phyloP scores from a whole-genome alignment of 2,113 vertebrate genomes.

The Rhinogobius similis region DNA sequence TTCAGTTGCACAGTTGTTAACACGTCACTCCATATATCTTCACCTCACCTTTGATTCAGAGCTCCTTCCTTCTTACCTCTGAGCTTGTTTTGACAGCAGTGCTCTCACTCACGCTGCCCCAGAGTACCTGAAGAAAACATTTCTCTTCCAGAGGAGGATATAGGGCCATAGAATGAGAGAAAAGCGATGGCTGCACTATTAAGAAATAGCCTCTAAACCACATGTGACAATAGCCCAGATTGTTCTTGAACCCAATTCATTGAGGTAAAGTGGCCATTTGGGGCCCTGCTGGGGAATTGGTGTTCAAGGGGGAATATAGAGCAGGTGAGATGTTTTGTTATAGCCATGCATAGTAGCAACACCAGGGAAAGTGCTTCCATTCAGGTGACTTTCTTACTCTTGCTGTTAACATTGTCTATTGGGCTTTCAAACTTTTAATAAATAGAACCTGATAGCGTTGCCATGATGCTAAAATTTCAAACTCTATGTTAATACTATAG shows the following conservation, averaged over 20 bases:
- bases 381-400: background rate
- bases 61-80: constrained; percentile 1
- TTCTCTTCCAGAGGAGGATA: constrained; percentile 53
- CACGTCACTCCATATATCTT: constrained; percentile 30
- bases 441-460: too few relatives aligned
- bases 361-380: background rate
- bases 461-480: too few relatives aligned
- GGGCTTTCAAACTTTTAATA: background rate
- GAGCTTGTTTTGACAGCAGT: constrained; percentile 42
- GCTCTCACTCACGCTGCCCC: constrained; percentile 19
- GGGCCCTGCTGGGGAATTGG: constrained; percentile 57
- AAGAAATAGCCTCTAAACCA: constrained; percentile 75
- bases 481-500: too few relatives aligned
- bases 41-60: constrained; percentile 30
- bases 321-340: constrained; percentile 38
- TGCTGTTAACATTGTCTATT: background rate
- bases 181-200: constrained; percentile 64
- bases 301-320: constrained; percentile 47
- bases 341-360: constrained; percentile 30
- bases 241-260: constrained; percentile 77
- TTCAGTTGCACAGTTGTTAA: constrained; percentile 22
- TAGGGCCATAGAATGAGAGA: constrained; percentile 46
- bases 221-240: constrained; percentile 77
- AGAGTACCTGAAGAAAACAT: constrained; percentile 54
- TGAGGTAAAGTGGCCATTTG: constrained; percentile 70